phyloP scores from a whole-genome alignment of 2,888 invertebrate species.

The Tachina lurida region DNA sequence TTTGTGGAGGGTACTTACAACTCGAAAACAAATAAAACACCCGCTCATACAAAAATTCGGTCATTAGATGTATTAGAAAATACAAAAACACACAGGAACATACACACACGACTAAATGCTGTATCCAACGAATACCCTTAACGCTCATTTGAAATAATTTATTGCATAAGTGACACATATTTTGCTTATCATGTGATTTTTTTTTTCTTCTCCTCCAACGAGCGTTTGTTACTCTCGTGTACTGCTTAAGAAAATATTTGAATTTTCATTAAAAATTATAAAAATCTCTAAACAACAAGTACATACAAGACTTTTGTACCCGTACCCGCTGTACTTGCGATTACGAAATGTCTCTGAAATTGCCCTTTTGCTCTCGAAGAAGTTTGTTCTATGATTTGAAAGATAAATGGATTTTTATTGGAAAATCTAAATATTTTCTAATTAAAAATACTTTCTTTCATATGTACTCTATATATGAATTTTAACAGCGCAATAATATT shows the following conservation, averaged over 20 bases:
- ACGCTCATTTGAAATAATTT: constrained; percentile 82
- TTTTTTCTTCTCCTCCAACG: neutral
- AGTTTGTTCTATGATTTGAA: constrained; percentile 30
- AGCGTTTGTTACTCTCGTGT: neutral
- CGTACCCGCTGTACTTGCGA: neutral
- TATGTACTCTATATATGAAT: constrained; percentile 16
- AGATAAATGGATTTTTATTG: constrained; percentile 61
- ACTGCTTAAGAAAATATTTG: constrained; percentile 23
- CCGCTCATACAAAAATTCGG: constrained; percentile 38
- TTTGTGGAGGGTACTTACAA: constrained; percentile 21
- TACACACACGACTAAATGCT: constrained; percentile 42
- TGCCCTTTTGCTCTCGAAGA: constrained; percentile 44
- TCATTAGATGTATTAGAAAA: constrained; percentile 13
- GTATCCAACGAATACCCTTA: constrained; percentile 74
- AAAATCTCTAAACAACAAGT: constrained; percentile 55
- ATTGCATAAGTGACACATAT: constrained; percentile 79
- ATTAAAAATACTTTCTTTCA: constrained; percentile 62
- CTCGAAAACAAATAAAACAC: constrained; percentile 39
- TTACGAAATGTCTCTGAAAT: constrained; percentile 32
- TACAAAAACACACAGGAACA: neutral
- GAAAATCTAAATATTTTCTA: constrained; percentile 66
- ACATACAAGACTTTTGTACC: constrained; percentile 41
- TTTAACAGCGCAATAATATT: constrained; percentile 15
- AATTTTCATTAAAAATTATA: constrained; percentile 59
- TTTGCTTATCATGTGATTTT: constrained; percentile 69